Conservation (phyloP, 2,797 vertebrate species). For the Phoebastria nigripes region DNA sequence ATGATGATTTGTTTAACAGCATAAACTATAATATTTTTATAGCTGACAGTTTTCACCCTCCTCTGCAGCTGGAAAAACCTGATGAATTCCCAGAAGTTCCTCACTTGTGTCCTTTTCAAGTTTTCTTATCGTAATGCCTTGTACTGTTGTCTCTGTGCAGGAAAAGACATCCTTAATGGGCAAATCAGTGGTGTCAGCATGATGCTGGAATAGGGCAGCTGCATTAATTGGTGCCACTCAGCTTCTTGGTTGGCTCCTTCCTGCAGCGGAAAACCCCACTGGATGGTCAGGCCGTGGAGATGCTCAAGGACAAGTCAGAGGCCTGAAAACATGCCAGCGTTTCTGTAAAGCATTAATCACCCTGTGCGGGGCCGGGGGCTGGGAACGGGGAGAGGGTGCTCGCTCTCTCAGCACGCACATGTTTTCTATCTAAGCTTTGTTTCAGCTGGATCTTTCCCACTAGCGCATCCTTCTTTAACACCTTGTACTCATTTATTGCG, state of each 20-base stretch:
- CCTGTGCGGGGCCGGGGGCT: not conserved
- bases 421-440: constrained; percentile 22
- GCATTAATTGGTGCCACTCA: not conserved
- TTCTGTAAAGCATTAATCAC: not conserved
- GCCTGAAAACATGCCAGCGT: not conserved
- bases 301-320: not conserved
- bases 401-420: not conserved
- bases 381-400: not conserved
- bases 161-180: not conserved
- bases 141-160: not conserved
- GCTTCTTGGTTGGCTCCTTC: not conserved
- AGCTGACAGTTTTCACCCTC: constrained; percentile 23
- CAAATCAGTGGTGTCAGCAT: not conserved
- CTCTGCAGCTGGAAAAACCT: not conserved
- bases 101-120: not conserved
- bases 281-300: not conserved
- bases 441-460: constrained; percentile 17
- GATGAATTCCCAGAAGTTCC: not conserved
- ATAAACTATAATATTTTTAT: constrained; percentile 4
- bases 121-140: not conserved
- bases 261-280: not conserved
- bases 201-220: not conserved
- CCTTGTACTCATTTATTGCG: constrained; percentile 14
- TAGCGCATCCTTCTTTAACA: not conserved
- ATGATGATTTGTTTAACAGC: constrained; percentile 32